phyloP scores from a whole-genome alignment of 2,113 vertebrate genomes.

The Seriola dumerili region DNA sequence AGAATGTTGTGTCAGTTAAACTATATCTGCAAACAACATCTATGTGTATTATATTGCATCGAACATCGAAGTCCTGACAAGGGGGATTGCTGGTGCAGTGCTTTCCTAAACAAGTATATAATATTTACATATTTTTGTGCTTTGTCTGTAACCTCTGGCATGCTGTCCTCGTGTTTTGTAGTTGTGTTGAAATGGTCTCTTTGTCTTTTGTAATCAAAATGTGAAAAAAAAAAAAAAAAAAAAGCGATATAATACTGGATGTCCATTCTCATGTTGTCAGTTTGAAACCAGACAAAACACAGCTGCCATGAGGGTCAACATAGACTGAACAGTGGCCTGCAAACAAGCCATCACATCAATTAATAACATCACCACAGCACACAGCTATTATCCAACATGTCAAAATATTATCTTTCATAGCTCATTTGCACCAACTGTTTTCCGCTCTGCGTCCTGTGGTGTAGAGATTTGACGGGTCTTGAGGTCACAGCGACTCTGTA shows the following conservation, averaged over 20 bases:
- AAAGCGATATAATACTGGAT: neutral
- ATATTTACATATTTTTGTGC: no score
- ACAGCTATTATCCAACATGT: slow-evolving; percentile 10
- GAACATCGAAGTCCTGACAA: no score
- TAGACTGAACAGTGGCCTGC: neutral
- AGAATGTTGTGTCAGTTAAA: neutral
- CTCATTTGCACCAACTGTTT: slow-evolving; percentile 22
- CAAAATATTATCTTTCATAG: slow-evolving; percentile 21
- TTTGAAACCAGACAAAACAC: slow-evolving; percentile 29
- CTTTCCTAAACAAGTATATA: no score
- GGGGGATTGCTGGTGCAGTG: no score
- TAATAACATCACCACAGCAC: neutral
- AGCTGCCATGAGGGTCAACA: slow-evolving; percentile 3
- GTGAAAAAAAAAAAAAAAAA: no score
- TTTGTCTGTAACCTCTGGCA: no score
- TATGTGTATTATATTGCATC: no score
- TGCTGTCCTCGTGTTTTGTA: no score
- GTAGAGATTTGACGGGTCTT: neutral
- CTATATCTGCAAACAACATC: neutral
- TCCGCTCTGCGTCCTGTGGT: neutral
- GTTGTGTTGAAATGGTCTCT: no score
- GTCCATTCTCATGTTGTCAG: neutral
- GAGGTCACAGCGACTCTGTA: neutral
- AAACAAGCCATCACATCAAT: slow-evolving; percentile 3
- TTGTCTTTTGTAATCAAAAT: no score